Evolutionary conservation across 2,797 vertebrate species (phyloP).

Genomic region (Gymnodraco acuticeps): DNA sequence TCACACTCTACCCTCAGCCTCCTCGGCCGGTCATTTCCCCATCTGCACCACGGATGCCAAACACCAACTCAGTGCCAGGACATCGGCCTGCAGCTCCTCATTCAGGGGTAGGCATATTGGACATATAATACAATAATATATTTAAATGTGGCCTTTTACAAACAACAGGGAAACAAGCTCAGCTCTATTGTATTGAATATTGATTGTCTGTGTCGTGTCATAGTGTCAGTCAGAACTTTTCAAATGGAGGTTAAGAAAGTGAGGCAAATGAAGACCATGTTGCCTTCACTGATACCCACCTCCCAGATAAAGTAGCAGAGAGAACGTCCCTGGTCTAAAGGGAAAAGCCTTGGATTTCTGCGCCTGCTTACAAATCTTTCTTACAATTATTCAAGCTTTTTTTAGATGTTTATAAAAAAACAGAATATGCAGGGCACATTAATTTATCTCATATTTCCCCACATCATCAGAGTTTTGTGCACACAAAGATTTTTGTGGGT

Average conservation of each 20-base stretch:
- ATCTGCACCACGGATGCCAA: constrained; percentile 65
- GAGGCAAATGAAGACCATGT: constrained; percentile 77
- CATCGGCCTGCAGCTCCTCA: constrained; percentile 85
- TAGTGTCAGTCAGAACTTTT: constrained; percentile 2
- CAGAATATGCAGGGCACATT: background rate
- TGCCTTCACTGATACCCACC: constrained; percentile 83
- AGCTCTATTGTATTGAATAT: background rate
- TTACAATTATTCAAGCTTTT: background rate
- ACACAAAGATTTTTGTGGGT: constrained; percentile 90
- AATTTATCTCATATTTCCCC: constrained; percentile 27
- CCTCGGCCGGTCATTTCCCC: constrained; percentile 70
- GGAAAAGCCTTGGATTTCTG: constrained; percentile 70
- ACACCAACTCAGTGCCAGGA: constrained; percentile 51
- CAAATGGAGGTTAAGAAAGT: constrained; percentile 84
- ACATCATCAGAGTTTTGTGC: constrained; percentile 85
- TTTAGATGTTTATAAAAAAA: background rate
- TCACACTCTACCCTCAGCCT: constrained; percentile 86
- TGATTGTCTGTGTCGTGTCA: background rate
- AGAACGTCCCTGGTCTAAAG: constrained; percentile 77
- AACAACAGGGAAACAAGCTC: background rate
- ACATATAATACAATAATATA: background rate
- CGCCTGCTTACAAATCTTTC: constrained; percentile 76
- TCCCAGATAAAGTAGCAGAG: constrained; percentile 82
- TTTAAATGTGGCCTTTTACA: background rate
- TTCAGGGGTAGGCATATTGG: constrained; percentile 75